Conservation (phyloP, 2,888 invertebrate genomes). For the Hypomecis atomaria region DNA sequence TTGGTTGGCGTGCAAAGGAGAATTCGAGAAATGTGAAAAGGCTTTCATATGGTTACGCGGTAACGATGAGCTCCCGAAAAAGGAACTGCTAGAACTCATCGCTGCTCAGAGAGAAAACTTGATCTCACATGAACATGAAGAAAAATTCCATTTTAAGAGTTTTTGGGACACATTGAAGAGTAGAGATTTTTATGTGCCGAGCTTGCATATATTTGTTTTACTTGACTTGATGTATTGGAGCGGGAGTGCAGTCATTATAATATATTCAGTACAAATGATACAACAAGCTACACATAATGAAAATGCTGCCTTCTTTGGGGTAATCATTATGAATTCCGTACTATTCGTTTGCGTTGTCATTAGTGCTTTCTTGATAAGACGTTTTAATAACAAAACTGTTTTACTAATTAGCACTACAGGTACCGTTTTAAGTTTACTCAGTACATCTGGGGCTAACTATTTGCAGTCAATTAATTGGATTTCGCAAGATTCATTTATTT, state of each 20-base stretch:
- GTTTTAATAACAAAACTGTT: constrained; percentile 19
- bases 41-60: constrained; percentile 43
- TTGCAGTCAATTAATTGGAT: constrained; percentile 25
- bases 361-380: constrained; percentile 7
- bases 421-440: not conserved
- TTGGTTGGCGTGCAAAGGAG: constrained; percentile 45
- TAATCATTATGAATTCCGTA: constrained; percentile 14
- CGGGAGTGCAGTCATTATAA: constrained; percentile 23
- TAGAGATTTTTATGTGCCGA: constrained; percentile 33
- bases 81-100: constrained; percentile 40
- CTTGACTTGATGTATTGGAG: constrained; percentile 26
- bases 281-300: constrained; percentile 18
- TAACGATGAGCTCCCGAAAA: constrained; percentile 30
- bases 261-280: constrained; percentile 25
- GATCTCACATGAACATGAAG: not conserved
- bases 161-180: constrained; percentile 23
- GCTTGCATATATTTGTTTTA: constrained; percentile 22
- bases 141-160: not conserved
- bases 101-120: constrained; percentile 33
- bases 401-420: constrained; percentile 9
- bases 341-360: constrained; percentile 5
- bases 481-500: constrained; percentile 25
- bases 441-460: constrained; percentile 10
- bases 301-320: constrained; percentile 10
- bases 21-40: constrained; percentile 39